Percentiles rank a stretch among this genome's conserved stretches.
These are phyloP conservation scores for Scomber scombrus DNA, from an alignment of 2,113 vertebrate genomes.

Conservation along the genomic window DNA sequence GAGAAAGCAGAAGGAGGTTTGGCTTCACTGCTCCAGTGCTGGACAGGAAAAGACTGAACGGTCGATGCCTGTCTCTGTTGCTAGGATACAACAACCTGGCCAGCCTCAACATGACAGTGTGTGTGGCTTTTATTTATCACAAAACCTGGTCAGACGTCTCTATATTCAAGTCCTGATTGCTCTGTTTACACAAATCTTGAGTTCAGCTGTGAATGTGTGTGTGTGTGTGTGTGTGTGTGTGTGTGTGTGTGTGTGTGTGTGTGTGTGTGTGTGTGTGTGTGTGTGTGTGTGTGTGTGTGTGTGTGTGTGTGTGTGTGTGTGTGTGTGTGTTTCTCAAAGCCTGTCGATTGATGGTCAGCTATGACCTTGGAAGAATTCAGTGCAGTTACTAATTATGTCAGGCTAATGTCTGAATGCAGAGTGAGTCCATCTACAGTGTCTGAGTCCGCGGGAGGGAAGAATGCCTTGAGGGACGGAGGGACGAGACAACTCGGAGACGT, in stretches of 20 bases:
- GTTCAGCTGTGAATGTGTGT: neutral
- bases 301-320: neutral
- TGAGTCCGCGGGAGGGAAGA: neutral
- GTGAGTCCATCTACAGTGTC: conserved; percentile 25
- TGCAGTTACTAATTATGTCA: conserved; percentile 24
- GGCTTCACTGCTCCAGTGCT: conserved; percentile 33
- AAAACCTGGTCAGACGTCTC: conserved; percentile 41
- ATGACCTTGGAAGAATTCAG: conserved; percentile 66
- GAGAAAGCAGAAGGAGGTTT: conserved; percentile 41
- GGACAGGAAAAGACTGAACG: conserved; percentile 44
- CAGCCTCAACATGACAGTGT: conserved; percentile 45
- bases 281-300: neutral
- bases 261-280: neutral
- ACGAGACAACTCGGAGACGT: neutral
- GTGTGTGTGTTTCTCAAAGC: conserved; percentile 24
- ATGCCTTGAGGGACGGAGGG: neutral
- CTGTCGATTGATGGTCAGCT: neutral
- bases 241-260: neutral
- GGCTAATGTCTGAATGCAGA: conserved; percentile 53
- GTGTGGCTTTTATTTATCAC: conserved; percentile 52
- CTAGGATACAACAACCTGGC: conserved; percentile 83
- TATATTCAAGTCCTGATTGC: conserved; percentile 14
- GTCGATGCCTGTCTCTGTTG: conserved; percentile 78
- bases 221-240: neutral
- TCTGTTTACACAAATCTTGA: neutral